These are phyloP conservation scores for Phalacrocorax aristotelis DNA, from an alignment of 2,113 vertebrate species.

Conservation along the genomic window DNA sequence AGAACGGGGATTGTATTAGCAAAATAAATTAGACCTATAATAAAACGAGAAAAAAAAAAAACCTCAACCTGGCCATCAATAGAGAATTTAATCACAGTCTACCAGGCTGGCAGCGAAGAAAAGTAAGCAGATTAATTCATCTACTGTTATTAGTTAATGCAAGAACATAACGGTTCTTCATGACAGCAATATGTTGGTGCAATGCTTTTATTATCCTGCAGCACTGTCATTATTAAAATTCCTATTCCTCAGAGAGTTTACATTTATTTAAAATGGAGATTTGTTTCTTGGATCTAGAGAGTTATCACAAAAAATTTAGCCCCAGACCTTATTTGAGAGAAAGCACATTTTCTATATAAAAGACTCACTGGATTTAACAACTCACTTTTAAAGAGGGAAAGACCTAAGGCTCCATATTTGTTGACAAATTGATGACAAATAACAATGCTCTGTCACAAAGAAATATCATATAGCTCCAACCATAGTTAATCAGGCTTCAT, in stretches of 20 bases:
- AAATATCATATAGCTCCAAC: background rate
- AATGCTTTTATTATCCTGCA: conserved; percentile 60
- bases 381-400: background rate
- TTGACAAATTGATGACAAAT: background rate
- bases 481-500: background rate
- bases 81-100: conserved; percentile 46
- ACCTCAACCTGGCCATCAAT: background rate
- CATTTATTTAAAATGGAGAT: conserved; percentile 27
- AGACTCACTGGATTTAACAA: background rate
- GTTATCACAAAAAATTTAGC: background rate
- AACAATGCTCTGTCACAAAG: background rate
- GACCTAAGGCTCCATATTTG: background rate
- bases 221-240: conserved; percentile 31
- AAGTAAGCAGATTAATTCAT: conserved; percentile 37
- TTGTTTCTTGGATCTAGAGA: conserved; percentile 2
- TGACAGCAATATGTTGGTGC: conserved; percentile 26
- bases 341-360: background rate
- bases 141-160: conserved; percentile 60
- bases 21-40: conserved; percentile 18
- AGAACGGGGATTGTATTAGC: background rate
- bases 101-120: background rate
- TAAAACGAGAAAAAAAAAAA: conserved; percentile 31
- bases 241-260: conserved; percentile 16
- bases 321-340: background rate
- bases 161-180: conserved; percentile 53